Evolutionary conservation across 2,888 invertebrate species (phyloP).

Genomic region (Xiphydria camelus): DNA sequence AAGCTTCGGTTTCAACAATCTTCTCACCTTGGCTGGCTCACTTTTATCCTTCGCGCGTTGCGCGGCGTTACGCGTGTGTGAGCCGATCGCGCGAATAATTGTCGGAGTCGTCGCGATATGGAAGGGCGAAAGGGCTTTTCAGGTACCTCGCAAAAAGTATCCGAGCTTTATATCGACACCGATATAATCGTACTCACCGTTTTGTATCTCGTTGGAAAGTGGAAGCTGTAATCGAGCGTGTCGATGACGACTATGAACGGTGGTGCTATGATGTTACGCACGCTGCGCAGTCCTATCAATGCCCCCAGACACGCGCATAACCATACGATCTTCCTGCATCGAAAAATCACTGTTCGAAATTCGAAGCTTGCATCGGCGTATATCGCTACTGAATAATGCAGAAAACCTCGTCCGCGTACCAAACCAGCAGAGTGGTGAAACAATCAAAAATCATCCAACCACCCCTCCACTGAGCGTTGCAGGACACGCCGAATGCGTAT

Average conservation of each 20-base stretch:
- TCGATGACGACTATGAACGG: constrained; percentile 67
- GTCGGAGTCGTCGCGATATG: too few relatives aligned
- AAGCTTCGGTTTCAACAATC: constrained; percentile 54
- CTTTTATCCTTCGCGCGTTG: constrained; percentile 10
- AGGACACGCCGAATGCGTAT: constrained; percentile 59
- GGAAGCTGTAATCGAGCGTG: constrained; percentile 63
- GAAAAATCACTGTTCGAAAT: neutral
- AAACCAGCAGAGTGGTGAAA: constrained; percentile 28
- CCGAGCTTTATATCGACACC: neutral
- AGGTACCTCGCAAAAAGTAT: too few relatives aligned
- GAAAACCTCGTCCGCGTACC: too few relatives aligned
- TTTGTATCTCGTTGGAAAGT: constrained; percentile 63
- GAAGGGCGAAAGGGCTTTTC: too few relatives aligned
- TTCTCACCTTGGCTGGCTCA: constrained; percentile 47
- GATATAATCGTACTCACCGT: constrained; percentile 33
- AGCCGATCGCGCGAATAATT: too few relatives aligned
- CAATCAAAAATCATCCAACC: constrained; percentile 58
- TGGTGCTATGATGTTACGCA: constrained; percentile 62
- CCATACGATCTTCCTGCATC: constrained; percentile 27
- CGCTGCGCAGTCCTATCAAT: constrained; percentile 55
- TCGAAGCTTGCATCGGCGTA: too few relatives aligned
- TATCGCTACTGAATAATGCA: too few relatives aligned
- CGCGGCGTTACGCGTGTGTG: too few relatives aligned
- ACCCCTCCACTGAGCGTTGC: constrained; percentile 63
- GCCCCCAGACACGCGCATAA: constrained; percentile 28